Percentiles rank a stretch among this genome's conserved stretches.
Conservation (phyloP, 2,888 invertebrate genomes). For the Eupithecia centaureata region DNA sequence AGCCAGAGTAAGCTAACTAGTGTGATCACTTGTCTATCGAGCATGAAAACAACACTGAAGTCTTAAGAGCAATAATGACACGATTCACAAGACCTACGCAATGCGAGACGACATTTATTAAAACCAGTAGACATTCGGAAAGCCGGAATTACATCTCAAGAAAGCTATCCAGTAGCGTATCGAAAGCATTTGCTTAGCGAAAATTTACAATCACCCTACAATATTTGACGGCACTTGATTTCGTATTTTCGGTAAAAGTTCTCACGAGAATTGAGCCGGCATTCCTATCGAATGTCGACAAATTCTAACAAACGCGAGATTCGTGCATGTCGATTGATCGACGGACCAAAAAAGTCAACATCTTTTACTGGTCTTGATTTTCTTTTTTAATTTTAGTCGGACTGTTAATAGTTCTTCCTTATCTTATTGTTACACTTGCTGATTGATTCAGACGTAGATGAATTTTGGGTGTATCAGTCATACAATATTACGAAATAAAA, state of each 20-base stretch:
- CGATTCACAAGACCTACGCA: slow-evolving; percentile 69
- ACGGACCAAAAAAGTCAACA: slow-evolving; percentile 75
- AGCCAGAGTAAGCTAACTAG: not conserved
- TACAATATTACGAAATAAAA: too few species aligned
- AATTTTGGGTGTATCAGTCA: too few species aligned
- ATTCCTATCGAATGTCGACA: slow-evolving; percentile 72
- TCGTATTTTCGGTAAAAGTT: slow-evolving; percentile 55
- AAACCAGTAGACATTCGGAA: slow-evolving; percentile 54
- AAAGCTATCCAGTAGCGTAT: slow-evolving; percentile 72
- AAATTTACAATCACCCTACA: slow-evolving; percentile 75
- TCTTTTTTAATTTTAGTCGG: not conserved
- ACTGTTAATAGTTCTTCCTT: not conserved
- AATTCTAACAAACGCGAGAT: slow-evolving; percentile 76
- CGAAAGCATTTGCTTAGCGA: slow-evolving; percentile 79
- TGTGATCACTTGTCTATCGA: not conserved
- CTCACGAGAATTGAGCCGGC: slow-evolving; percentile 80
- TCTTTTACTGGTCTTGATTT: slow-evolving; percentile 45
- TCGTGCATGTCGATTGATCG: slow-evolving; percentile 79
- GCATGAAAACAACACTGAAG: slow-evolving; percentile 1
- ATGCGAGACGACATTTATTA: slow-evolving; percentile 59
- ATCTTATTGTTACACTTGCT: not conserved
- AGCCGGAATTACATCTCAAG: slow-evolving; percentile 69
- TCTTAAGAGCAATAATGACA: slow-evolving; percentile 54
- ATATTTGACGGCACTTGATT: slow-evolving; percentile 73
- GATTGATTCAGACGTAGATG: not conserved